A percentile compares a stretch with the other conserved stretches of the same genome.
Evolutionary conservation across 2,113 vertebrate genomes (phyloP).

Genomic region (Leucoraja erinaceus): DNA sequence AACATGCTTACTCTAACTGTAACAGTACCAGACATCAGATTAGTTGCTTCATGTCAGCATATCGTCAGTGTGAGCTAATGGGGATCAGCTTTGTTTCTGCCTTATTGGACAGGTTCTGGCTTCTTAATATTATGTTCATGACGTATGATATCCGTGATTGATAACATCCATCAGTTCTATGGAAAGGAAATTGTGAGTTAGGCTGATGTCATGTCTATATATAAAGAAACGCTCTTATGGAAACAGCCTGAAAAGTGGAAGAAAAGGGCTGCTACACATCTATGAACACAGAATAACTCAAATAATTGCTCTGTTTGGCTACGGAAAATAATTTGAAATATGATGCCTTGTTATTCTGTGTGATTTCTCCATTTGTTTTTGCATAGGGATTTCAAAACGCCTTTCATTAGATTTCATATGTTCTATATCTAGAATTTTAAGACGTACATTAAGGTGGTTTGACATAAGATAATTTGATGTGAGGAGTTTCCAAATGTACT

Average conservation of each 20-base stretch:
- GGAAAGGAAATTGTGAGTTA: neutral
- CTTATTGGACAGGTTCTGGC: neutral
- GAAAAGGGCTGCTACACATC: neutral
- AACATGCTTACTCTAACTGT: neutral
- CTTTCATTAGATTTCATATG: neutral
- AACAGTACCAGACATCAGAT: neutral
- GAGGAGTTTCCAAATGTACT: neutral
- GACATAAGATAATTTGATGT: neutral
- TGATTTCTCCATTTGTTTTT: neutral
- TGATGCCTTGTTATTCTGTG: neutral
- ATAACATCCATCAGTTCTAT: neutral
- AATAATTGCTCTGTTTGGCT: neutral
- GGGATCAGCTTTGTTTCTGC: neutral
- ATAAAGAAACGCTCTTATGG: neutral
- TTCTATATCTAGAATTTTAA: neutral
- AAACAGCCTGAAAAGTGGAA: neutral
- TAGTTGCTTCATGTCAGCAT: neutral
- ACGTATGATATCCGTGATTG: neutral
- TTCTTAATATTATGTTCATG: neutral
- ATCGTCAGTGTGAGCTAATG: neutral
- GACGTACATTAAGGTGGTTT: no score
- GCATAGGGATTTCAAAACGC: neutral
- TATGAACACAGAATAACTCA: neutral
- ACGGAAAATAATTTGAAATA: neutral
- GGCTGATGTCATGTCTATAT: neutral